Conservation (phyloP, 2,888 invertebrate species). For the Pyrrhia umbra region DNA sequence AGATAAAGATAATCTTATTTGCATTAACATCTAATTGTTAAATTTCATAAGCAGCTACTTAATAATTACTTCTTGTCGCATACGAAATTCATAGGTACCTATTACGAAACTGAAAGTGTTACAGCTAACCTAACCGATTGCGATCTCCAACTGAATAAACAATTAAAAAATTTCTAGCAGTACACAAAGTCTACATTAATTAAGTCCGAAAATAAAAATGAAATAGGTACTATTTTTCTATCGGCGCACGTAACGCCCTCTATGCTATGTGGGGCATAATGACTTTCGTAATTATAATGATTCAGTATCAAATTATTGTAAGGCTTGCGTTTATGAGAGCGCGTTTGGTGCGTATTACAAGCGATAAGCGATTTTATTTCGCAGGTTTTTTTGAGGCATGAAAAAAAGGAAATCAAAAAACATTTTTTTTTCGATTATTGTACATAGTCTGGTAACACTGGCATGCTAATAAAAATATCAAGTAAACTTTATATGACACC, state of each 20-base stretch:
- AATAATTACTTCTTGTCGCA: neutral
- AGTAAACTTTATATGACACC: too few species aligned
- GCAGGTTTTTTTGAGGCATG: neutral
- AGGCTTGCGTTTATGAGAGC: slow-evolving; percentile 63
- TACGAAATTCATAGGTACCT: neutral
- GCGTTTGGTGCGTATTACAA: slow-evolving; percentile 1
- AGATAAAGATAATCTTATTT: too few species aligned
- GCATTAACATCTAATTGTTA: too few species aligned
- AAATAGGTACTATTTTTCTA: slow-evolving; percentile 54
- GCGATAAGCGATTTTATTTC: neutral
- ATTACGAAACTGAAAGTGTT: neutral
- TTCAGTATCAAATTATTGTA: slow-evolving; percentile 77
- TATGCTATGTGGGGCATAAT: slow-evolving; percentile 66
- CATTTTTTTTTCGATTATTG: too few species aligned
- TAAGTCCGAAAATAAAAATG: slow-evolving; percentile 37
- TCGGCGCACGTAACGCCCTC: slow-evolving; percentile 58
- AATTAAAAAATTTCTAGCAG: slow-evolving; percentile 21
- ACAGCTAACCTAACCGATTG: neutral
- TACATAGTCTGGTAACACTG: too few species aligned
- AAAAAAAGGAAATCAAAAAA: too few species aligned
- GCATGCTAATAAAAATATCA: too few species aligned
- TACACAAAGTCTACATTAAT: slow-evolving; percentile 37
- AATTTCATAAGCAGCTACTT: neutral
- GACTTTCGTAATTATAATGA: slow-evolving; percentile 71
- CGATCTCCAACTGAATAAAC: slow-evolving; percentile 1